Evolutionary conservation across 2,797 vertebrate genomes (phyloP), one percentile per base, ranked within the genome.

Genomic region (Ibycter americanus): DNA sequence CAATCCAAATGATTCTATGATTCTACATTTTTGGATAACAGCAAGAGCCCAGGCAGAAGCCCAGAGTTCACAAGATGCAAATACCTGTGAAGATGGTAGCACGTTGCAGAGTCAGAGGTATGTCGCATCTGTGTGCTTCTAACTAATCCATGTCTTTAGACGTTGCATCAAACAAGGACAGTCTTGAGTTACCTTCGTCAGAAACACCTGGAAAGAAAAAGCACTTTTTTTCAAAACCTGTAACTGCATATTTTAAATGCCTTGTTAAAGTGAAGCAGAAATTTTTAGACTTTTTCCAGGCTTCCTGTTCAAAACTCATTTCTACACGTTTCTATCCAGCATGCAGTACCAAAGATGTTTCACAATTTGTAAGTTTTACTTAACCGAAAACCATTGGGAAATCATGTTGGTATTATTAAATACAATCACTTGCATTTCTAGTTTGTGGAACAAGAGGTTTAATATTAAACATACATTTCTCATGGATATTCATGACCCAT

Each of bases 131-230:
- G 27, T 19, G 1, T 3, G 1, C 17, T 22, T 12, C 2, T 15
- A 70, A 29, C 14, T 27, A 32, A 49, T 10, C 12, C 8, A 3
- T 10, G 3, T 6, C n/a, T 63, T 40, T 16, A 26, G 36, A 56
- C 10, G 5, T 0, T 7, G 25, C 7, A 3, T 40, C 56, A 49
- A 9, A 58, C 0, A 1, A 55, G 4, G 9, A 31, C 14, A 61
- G 25, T 31, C 49, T 52, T 13, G 44, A 29, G 11, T 16, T 47
- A 25, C 14, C 11, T 5, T 68, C 40, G 42, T 76, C n/a, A 74
- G 36, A 71, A 76, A 54, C 2, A 62, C 1, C 17, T 52, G 9
- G 27, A 71, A 63, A 66, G 21, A 81, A 63, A 66, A 78, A 27
- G 4, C 0, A 1, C 5, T n/a, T 21, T 8, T 52, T 71, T 59